Conservation (phyloP, 2,888 invertebrate genomes). For the Dicycla oo region DNA sequence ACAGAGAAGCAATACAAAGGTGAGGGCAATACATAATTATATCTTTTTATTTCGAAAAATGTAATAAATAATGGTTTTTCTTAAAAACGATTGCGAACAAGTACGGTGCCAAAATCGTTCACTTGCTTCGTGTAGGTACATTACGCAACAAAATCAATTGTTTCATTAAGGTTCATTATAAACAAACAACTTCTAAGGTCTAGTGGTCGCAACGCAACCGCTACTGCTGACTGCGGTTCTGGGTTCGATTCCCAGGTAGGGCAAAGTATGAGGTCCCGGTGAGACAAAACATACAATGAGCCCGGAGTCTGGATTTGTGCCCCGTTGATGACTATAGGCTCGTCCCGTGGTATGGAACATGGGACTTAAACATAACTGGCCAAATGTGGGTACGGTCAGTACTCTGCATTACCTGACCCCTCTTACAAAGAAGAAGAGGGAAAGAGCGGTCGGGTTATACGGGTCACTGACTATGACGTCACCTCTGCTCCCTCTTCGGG, state of each 20-base stretch:
- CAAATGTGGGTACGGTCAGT: not conserved
- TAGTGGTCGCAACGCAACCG: not conserved
- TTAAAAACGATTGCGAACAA: constrained; percentile 21
- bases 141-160: not conserved
- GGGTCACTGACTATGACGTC: too few species aligned
- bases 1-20: constrained; percentile 15
- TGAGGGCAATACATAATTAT: constrained; percentile 19
- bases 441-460: too few species aligned
- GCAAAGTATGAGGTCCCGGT: not conserved
- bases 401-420: too few species aligned
- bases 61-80: constrained; percentile 34
- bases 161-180: not conserved
- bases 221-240: not conserved
- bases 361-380: not conserved
- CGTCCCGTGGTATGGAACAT: not conserved
- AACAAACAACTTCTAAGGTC: not conserved
- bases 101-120: constrained; percentile 26
- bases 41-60: constrained; percentile 32
- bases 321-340: not conserved
- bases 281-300: too few species aligned
- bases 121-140: not conserved
- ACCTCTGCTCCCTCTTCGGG: not conserved
- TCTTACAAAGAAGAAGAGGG: too few species aligned
- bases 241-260: not conserved
- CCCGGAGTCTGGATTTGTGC: not conserved